Conservation (phyloP, 2,113 vertebrate species). For the Columba livia region DNA sequence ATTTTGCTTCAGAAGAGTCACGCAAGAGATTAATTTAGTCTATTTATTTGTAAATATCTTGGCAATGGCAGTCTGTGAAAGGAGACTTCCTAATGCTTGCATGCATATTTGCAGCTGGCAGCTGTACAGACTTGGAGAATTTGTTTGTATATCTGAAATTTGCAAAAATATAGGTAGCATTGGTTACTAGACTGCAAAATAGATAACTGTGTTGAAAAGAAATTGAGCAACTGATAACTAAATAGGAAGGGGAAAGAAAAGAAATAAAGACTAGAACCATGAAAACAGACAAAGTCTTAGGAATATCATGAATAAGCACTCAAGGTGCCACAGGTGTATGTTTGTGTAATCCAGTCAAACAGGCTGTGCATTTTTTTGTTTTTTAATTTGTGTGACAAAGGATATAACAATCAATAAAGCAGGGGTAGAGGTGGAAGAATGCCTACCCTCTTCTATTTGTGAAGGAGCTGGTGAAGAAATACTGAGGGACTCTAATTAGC, state of each 20-base stretch:
- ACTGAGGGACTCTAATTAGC: not conserved
- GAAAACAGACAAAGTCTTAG: not conserved
- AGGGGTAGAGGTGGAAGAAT: not conserved
- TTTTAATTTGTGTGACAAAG: not conserved
- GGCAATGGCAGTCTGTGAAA: not conserved
- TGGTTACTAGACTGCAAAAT: not conserved
- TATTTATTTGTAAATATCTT: constrained; percentile 17
- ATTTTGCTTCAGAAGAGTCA: not conserved
- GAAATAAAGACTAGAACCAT: not conserved
- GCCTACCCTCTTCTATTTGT: not conserved
- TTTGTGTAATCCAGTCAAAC: not conserved
- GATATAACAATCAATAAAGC: not conserved
- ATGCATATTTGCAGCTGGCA: not conserved
- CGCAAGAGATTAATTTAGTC: not conserved
- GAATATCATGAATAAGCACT: not conserved
- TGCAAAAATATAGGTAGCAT: not conserved
- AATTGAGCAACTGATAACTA: not conserved
- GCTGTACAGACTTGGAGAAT: not conserved
- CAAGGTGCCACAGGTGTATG: fast-evolving
- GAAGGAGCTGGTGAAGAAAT: not conserved
- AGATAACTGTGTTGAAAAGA: not conserved
- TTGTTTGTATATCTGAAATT: not conserved
- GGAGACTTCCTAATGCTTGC: not conserved
- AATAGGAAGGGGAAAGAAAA: not conserved
- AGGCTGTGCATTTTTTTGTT: not conserved